phyloP scores from a whole-genome alignment of 2,888 invertebrate genomes.

The Luperina nickerlii region DNA sequence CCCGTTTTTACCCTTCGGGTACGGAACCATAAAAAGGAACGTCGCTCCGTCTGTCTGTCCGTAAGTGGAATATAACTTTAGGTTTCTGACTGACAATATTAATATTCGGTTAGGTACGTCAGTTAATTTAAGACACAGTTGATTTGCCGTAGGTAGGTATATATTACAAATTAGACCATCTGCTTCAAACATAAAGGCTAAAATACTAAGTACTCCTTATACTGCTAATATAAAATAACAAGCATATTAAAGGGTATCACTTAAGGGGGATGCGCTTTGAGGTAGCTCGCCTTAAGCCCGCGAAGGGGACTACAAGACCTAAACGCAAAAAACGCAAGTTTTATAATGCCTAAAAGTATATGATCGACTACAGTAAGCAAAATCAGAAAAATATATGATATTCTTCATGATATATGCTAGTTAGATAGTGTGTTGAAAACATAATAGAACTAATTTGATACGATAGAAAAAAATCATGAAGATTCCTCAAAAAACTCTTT shows the following conservation, averaged over 20 bases:
- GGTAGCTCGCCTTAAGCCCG: not conserved
- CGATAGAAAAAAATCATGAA: too few species aligned
- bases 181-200: slow-evolving; percentile 18
- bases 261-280: not conserved
- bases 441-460: too few species aligned
- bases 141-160: slow-evolving; percentile 6
- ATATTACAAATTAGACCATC: slow-evolving; percentile 36
- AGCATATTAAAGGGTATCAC: slow-evolving; percentile 47
- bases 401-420: too few species aligned
- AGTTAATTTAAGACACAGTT: slow-evolving; percentile 4
- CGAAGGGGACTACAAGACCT: too few species aligned
- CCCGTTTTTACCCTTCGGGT: too few species aligned
- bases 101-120: not conserved
- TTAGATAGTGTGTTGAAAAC: too few species aligned
- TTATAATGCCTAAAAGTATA: too few species aligned
- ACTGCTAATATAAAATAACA: slow-evolving; percentile 15
- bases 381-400: too few species aligned
- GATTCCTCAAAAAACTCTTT: too few species aligned
- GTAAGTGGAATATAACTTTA: not conserved
- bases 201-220: slow-evolving; percentile 20
- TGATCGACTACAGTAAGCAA: too few species aligned
- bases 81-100: not conserved
- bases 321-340: too few species aligned
- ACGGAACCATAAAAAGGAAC: not conserved
- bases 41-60: not conserved